Percentiles rank a stretch among this genome's conserved stretches.
These are phyloP conservation scores for Mirounga angustirostris DNA, from an alignment of 2,113 vertebrate species.

Conservation along the genomic window DNA sequence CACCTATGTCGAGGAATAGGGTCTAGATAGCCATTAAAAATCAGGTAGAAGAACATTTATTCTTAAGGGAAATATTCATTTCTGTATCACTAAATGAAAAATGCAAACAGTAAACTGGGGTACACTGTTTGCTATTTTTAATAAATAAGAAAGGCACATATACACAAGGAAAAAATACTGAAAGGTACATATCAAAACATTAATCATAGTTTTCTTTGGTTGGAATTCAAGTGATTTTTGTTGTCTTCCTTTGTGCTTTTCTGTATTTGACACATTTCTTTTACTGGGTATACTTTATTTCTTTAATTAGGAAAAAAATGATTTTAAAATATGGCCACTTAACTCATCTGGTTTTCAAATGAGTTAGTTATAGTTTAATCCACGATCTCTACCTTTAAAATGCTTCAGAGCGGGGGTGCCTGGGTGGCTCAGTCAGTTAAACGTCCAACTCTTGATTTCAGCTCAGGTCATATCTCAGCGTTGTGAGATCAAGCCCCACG, in stretches of 20 bases:
- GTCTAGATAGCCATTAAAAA: not conserved
- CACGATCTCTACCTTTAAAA: not conserved
- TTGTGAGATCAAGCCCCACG: not conserved
- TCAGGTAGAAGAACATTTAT: not conserved
- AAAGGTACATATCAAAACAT: not conserved
- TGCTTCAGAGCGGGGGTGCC: not conserved
- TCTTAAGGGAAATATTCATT: not conserved
- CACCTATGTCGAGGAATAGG: not conserved
- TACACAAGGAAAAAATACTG: not conserved
- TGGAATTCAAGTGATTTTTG: not conserved
- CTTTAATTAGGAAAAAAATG: constrained; percentile 43
- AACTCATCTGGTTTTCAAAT: constrained; percentile 21
- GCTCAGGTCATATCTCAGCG: not conserved
- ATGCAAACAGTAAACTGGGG: not conserved
- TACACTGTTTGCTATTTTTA: not conserved
- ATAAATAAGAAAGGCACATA: not conserved
- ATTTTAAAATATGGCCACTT: not conserved
- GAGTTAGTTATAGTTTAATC: not conserved
- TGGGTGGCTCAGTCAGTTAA: not conserved
- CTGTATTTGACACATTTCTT: not conserved
- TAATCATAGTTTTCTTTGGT: not conserved
- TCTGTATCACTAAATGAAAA: not conserved
- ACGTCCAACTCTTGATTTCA: not conserved
- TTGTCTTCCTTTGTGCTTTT: not conserved
- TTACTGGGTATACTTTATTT: not conserved